Evolutionary conservation across 1,140 invertebrate genomes (phyloP), one percentile per base, ranked within the genome.

Genomic region (Nasonia vitripennis): DNA sequence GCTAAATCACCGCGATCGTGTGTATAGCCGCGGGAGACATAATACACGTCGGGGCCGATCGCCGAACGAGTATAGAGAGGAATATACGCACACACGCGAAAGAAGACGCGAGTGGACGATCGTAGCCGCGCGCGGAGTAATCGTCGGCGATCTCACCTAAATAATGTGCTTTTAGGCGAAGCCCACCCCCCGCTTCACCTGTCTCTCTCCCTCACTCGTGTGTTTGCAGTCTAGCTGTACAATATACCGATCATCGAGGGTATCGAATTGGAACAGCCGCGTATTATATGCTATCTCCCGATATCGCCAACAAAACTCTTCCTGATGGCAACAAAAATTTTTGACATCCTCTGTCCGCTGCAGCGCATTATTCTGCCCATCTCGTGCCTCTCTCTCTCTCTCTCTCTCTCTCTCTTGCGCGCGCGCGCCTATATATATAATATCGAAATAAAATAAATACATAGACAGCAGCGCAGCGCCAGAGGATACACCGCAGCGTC

Each of bases 401-500:
- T n/a, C n/a, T n/a, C n/a, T n/a, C n/a, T n/a, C n/a, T n/a, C n/a
- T n/a, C n/a, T n/a, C n/a, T n/a, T n/a, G 27, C 27, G 27, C 27
- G 0, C 27, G 27, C 27, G 27, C 48, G 67, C 67, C 48, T 73
- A 55, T 75, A 41, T 75, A 41, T 86, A 86, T 86, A 86, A 70
- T 86, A 81, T 86, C 31, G 62, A 78, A 86, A 86, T 82, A 86
- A 81, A 86, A 81, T 79, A 77, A 80, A 86, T 85, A 81, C 79
- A 86, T 87, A 86, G 81, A 74, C 74, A 67, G 77, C 67, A 77
- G 48, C 81, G 17, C 70, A 81, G 20, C 70, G 85, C 73, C 86
- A 79, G 81, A 84, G 86, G 85, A 78, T 84, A 87, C 83, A 37
- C 34, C 34, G 5, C 23, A 27, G 71, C 79, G 51, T 67, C 79